Percentiles rank a stretch among this genome's conserved stretches.
Evolutionary conservation across 2,797 vertebrate species (phyloP).

Genomic region (Anguilla obscura): DNA sequence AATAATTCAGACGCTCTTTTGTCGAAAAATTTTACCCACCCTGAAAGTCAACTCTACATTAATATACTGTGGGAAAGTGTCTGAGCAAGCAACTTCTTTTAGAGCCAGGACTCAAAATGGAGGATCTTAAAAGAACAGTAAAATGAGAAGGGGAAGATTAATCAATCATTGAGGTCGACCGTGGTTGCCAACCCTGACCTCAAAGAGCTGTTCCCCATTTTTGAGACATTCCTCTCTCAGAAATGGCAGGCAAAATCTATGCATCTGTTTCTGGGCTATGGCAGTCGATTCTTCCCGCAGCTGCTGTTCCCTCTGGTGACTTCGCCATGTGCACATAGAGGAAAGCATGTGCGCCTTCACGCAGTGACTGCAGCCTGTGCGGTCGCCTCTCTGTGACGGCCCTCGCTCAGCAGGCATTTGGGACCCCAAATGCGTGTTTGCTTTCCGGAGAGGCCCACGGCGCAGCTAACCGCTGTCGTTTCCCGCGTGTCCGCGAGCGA

Average conservation of each 20-base stretch:
- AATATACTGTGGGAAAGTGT: constrained; percentile 7
- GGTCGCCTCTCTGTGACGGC: background rate
- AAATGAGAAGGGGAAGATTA: constrained; percentile 20
- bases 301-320: background rate
- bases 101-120: constrained; percentile 30
- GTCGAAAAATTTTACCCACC: background rate
- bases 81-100: constrained; percentile 22
- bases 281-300: constrained; percentile 13
- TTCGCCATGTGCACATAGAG: background rate
- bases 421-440: background rate
- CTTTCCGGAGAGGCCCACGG: background rate
- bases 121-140: constrained; percentile 1
- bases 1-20: constrained; percentile 31
- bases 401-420: background rate
- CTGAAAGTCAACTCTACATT: constrained; percentile 37
- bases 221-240: background rate
- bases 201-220: background rate
- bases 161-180: constrained; percentile 11
- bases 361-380: background rate
- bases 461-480: background rate
- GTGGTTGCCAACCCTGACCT: background rate
- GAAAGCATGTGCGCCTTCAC: background rate
- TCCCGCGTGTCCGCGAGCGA: background rate
- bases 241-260: background rate
- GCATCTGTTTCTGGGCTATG: constrained; percentile 13